Conservation (phyloP, 1,140 invertebrate genomes). For the Aleiodes sp. region DNA sequence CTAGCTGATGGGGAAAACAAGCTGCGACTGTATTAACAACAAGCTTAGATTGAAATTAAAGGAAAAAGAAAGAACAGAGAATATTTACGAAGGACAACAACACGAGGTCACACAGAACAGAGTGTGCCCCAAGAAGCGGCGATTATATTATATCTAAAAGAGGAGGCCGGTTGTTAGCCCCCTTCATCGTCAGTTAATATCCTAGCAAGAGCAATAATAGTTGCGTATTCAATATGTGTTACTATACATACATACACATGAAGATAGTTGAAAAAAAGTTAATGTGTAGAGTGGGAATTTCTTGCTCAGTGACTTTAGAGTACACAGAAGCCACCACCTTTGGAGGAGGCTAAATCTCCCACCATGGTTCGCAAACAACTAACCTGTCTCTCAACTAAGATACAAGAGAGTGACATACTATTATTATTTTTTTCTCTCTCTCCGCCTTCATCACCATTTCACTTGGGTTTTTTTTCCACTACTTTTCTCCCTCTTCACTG, state of each 20-base stretch:
- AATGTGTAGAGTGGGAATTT: neutral
- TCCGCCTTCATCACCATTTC: neutral
- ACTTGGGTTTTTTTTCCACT: slow-evolving; percentile 4
- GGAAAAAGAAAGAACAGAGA: no score
- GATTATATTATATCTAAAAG: neutral
- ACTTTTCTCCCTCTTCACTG: neutral
- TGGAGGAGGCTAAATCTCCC: neutral
- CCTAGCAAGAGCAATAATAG: slow-evolving; percentile 14
- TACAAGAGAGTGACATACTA: slow-evolving; percentile 2
- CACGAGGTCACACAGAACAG: no score
- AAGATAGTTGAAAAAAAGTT: neutral
- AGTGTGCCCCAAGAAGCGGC: neutral
- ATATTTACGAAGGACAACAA: neutral
- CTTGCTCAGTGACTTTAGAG: no score
- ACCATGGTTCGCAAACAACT: neutral
- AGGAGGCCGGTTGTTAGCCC: slow-evolving; percentile 16
- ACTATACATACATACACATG: neutral
- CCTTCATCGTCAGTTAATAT: slow-evolving; percentile 5
- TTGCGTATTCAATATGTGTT: neutral
- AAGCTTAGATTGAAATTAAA: no score
- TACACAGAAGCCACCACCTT: neutral
- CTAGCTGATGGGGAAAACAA: no score
- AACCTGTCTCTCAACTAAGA: neutral
- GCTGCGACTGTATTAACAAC: no score
- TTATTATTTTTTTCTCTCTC: neutral